Percentiles rank a stretch among this genome's conserved stretches.
These are phyloP conservation scores for Clarias laeviceps DNA, from an alignment of 2,797 vertebrate species.

Conservation along the genomic window DNA sequence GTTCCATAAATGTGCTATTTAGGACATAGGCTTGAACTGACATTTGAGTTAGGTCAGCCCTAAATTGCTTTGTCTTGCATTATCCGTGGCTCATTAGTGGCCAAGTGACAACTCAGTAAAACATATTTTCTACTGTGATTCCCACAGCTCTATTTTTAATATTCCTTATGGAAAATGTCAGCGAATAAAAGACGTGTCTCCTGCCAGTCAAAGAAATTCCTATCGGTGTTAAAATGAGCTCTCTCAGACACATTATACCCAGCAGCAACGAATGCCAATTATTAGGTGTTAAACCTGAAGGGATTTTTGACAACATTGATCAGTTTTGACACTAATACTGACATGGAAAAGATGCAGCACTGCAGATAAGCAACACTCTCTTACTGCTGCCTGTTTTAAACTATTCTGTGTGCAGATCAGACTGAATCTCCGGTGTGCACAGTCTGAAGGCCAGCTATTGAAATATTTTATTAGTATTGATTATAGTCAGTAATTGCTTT, in stretches of 20 bases:
- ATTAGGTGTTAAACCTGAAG: neutral
- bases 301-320: slow-evolving; percentile 1
- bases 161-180: neutral
- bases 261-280: neutral
- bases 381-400: neutral
- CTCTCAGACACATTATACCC: neutral
- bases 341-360: neutral
- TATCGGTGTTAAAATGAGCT: neutral
- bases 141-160: neutral
- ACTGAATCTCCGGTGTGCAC: neutral
- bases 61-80: neutral
- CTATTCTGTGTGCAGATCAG: neutral
- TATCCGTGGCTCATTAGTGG: neutral
- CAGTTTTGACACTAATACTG: slow-evolving; percentile 5
- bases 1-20: neutral
- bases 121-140: neutral
- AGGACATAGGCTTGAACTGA: neutral
- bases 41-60: neutral
- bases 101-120: neutral
- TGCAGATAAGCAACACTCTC: neutral
- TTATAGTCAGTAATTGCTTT: neutral
- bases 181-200: neutral
- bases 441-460: neutral
- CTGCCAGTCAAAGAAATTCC: slow-evolving; percentile 10
- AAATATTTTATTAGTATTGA: neutral